These are phyloP conservation scores for Pelochelys cantorii DNA, from an alignment of 2,797 vertebrate species.

Conservation along the genomic window DNA sequence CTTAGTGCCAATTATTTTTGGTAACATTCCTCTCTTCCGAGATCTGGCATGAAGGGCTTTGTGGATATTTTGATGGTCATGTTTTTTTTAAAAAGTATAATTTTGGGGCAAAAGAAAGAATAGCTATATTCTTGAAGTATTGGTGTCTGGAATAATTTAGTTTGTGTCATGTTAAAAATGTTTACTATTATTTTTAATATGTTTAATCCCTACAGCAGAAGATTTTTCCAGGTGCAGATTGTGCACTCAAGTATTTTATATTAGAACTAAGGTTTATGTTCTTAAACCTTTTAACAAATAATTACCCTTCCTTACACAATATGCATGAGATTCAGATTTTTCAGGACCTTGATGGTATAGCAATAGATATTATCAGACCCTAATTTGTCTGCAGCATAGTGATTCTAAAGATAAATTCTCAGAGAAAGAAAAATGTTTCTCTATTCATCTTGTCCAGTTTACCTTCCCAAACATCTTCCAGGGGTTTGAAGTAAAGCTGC, in stretches of 20 bases:
- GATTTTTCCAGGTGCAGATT: background rate
- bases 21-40: slow-evolving; percentile 51
- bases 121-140: background rate
- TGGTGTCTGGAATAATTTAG: too few species aligned
- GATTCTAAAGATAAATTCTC: slow-evolving; percentile 40
- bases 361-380: background rate
- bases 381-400: slow-evolving; percentile 12
- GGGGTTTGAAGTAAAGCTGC: background rate
- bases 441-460: slow-evolving; percentile 1
- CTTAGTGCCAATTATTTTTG: slow-evolving; percentile 70
- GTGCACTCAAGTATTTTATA: background rate
- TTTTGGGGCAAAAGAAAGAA: background rate
- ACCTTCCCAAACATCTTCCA: background rate
- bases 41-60: slow-evolving; percentile 39
- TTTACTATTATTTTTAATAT: background rate
- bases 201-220: background rate
- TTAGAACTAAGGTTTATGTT: background rate
- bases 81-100: slow-evolving; percentile 26
- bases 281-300: slow-evolving; percentile 15
- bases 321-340: background rate
- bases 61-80: slow-evolving; percentile 15
- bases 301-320: background rate
- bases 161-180: background rate
- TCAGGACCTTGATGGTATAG: background rate
- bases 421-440: slow-evolving; percentile 34